A percentile compares a stretch with the other conserved stretches of the same genome.
Evolutionary conservation across 2,797 vertebrate genomes (phyloP).

Genomic region (Potorous gilbertii): DNA sequence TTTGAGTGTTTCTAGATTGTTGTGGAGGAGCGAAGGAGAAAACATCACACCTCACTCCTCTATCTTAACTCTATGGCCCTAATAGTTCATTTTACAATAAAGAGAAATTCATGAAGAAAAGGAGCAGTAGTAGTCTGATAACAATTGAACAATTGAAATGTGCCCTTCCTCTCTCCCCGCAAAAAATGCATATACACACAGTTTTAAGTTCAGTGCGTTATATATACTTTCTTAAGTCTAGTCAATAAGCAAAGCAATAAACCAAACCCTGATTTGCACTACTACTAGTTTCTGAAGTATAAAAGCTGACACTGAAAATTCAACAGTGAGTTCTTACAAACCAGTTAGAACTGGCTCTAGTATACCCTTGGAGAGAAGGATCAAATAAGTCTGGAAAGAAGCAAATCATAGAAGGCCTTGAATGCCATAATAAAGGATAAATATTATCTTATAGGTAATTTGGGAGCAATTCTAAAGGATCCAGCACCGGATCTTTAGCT

Average conservation of each 20-base stretch:
- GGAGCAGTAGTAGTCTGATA: background rate
- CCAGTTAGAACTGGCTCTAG: background rate
- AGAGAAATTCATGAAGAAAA: background rate
- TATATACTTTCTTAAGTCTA: background rate
- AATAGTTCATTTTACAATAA: background rate
- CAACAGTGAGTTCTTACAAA: background rate
- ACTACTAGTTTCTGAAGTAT: background rate
- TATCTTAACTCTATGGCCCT: background rate
- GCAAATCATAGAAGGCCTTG: background rate
- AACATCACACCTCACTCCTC: background rate
- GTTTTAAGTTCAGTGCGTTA: background rate
- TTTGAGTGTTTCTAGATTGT: background rate
- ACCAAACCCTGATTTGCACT: background rate
- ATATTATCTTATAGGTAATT: background rate
- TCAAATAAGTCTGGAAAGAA: background rate
- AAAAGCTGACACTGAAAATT: background rate
- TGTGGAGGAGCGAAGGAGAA: background rate
- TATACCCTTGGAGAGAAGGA: background rate
- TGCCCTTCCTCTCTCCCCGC: background rate
- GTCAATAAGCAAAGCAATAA: background rate
- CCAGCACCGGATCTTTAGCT: background rate
- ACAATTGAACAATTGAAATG: background rate
- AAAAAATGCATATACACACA: background rate
- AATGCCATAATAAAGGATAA: background rate
- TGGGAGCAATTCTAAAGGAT: background rate